phyloP scores from a whole-genome alignment of 2,797 vertebrate species.

The Microctenopoma steveboyesi region DNA sequence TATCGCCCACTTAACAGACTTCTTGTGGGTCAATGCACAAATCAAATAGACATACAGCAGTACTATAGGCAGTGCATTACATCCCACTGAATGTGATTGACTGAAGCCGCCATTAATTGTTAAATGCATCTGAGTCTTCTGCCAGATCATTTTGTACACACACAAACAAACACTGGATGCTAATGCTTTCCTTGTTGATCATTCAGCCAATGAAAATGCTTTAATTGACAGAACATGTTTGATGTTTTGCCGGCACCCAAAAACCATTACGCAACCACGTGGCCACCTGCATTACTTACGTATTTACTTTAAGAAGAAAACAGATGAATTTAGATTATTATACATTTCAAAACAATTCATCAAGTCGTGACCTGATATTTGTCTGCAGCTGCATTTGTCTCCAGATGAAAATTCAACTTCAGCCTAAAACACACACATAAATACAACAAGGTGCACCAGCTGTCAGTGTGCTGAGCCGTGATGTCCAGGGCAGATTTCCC shows the following conservation, averaged over 20 bases:
- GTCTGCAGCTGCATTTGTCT: constrained; percentile 62
- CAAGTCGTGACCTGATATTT: constrained; percentile 43
- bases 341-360: constrained; percentile 3
- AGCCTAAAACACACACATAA: constrained; percentile 44
- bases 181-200: constrained; percentile 60
- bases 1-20: constrained; percentile 77
- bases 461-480: constrained; percentile 74
- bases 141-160: constrained; percentile 49
- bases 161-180: constrained; percentile 46
- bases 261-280: neutral
- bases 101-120: constrained; percentile 67
- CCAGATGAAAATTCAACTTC: constrained; percentile 42
- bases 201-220: constrained; percentile 55
- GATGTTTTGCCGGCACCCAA: constrained; percentile 33
- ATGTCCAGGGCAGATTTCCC: constrained; percentile 67
- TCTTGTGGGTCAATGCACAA: constrained; percentile 80
- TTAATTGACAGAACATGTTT: constrained; percentile 55
- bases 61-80: constrained; percentile 64
- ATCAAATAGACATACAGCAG: constrained; percentile 79
- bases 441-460: constrained; percentile 69
- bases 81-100: constrained; percentile 61
- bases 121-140: constrained; percentile 53
- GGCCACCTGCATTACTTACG: neutral
- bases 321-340: neutral
- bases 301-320: neutral